Conservation (phyloP, 2,888 invertebrate species). For the Tenthredo livida region DNA sequence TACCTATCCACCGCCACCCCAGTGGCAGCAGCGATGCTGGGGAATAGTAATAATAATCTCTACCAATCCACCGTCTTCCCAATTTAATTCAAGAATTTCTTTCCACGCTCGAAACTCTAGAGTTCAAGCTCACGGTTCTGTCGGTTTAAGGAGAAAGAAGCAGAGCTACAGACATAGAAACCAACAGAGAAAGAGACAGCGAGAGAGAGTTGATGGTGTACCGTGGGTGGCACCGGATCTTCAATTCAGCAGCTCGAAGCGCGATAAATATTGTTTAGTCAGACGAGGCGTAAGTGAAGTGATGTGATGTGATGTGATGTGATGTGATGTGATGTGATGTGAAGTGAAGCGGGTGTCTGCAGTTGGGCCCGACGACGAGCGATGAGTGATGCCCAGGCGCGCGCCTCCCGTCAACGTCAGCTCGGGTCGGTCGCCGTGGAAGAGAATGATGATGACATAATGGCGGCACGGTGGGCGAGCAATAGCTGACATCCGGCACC, state of each 20-base stretch:
- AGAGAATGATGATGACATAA: constrained; percentile 78
- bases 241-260: constrained; percentile 69
- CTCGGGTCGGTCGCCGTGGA: constrained; percentile 68
- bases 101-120: not conserved
- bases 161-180: constrained; percentile 10
- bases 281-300: constrained; percentile 65
- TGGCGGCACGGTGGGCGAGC: constrained; percentile 78
- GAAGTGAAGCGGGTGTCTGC: constrained; percentile 54
- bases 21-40: not conserved
- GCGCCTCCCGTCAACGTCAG: constrained; percentile 75
- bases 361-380: constrained; percentile 53
- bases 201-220: constrained; percentile 27
- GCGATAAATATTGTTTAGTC: constrained; percentile 75
- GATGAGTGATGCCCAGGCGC: constrained; percentile 76
- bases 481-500: constrained; percentile 78
- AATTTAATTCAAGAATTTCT: constrained; percentile 31
- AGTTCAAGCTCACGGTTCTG: not conserved
- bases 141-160: not conserved
- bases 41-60: constrained; percentile 41
- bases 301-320: constrained; percentile 51
- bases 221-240: constrained; percentile 74
- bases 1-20: not conserved
- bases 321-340: constrained; percentile 51
- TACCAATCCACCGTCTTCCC: constrained; percentile 9
- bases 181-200: constrained; percentile 7